Base-by-base conservation (phyloP, 2,888 invertebrate species). In the Hetaerina titia region DNA sequence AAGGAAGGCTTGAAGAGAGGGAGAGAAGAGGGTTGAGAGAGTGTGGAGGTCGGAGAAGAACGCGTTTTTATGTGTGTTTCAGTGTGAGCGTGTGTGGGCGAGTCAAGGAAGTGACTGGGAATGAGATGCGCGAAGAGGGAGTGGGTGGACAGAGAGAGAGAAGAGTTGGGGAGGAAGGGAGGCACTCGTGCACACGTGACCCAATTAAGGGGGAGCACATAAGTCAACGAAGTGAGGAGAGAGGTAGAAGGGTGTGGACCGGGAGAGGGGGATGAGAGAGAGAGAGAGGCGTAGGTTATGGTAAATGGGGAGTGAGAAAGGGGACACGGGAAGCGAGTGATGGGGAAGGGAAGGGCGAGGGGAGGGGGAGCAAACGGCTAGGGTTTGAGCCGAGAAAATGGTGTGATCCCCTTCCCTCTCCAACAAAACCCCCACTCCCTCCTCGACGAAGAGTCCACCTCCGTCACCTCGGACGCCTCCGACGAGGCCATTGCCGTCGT, bases 181-280 rank as follows among this genome's bases (percentile, higher is more conserved):
- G 64, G 64, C 31, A 64, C 64, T 45, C 88, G 22, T 31, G 31
- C 89, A 31, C 92, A 92, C 92, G 92, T 92, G 92, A 92, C 92
- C 92, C 63, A 92, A 92, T 92, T 92, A 92, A 69, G 92, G 22
- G 81, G 81, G 13, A 45, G 69, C 19, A 56, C 92, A 69, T 60
- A 60, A 92, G 92, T 69, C 92, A 56, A 64, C 74, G 45, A 64
- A 31, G 64, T 64, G 56, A 45, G 4, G 13, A n/a, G 63, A 63
- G 90, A 5, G 64, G 31, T 25, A 57, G 89, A 5, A 90, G 15
- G 57, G 60, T 60, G 60, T 60, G 60, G 69, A 31, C 11, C 11
- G 81, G 31, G 81, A 25, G 81, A 11, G 31, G 81, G 81, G 25
- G 25, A 81, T 11, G 81, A 15, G 13, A 31, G 31, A 13, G 81